These are phyloP conservation scores for Drosophila acutilabella DNA, from an alignment of 2,888 invertebrate species.

Conservation along the genomic window DNA sequence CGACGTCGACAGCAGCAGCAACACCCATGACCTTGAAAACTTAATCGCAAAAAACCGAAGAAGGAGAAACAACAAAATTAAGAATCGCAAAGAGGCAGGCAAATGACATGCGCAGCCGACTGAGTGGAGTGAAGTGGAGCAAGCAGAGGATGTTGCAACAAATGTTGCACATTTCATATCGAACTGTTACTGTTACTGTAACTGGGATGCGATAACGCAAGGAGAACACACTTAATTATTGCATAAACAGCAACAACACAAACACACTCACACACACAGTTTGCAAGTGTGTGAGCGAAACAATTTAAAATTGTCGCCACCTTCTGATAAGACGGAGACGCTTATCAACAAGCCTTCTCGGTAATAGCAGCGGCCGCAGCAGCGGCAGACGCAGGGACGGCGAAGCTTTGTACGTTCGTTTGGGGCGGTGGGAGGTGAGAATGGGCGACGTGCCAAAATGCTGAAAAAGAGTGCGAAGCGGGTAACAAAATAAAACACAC, in stretches of 20 bases:
- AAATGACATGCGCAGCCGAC: slow-evolving; percentile 50
- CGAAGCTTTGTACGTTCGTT: slow-evolving; percentile 20
- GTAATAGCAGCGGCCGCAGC: background rate
- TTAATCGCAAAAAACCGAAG: background rate
- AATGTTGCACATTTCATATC: slow-evolving; percentile 22
- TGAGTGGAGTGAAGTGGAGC: slow-evolving; percentile 23
- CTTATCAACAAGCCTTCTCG: slow-evolving; percentile 44
- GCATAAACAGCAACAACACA: slow-evolving; percentile 48
- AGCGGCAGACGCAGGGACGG: slow-evolving; percentile 52
- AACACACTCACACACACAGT: background rate
- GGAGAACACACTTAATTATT: slow-evolving; percentile 49
- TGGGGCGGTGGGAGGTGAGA: background rate
- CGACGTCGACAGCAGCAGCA: slow-evolving; percentile 29
- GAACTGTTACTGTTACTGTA: background rate
- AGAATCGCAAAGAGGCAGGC: background rate
- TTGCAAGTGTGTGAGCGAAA: slow-evolving; percentile 3
- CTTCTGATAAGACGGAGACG: slow-evolving; percentile 50
- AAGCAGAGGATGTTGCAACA: slow-evolving; percentile 13
- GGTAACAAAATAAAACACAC: slow-evolving; percentile 2
- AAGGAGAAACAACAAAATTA: background rate
- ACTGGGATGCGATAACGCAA: slow-evolving; percentile 41
- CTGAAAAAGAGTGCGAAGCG: slow-evolving; percentile 29
- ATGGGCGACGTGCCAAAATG: slow-evolving; percentile 52
- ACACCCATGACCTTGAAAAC: slow-evolving; percentile 64
- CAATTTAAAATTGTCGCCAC: slow-evolving; percentile 46